A percentile compares a stretch with the other conserved stretches of the same genome.
These are phyloP conservation scores for Dicyrtoma fusca DNA, from an alignment of 2,888 invertebrate genomes.

Conservation along the genomic window DNA sequence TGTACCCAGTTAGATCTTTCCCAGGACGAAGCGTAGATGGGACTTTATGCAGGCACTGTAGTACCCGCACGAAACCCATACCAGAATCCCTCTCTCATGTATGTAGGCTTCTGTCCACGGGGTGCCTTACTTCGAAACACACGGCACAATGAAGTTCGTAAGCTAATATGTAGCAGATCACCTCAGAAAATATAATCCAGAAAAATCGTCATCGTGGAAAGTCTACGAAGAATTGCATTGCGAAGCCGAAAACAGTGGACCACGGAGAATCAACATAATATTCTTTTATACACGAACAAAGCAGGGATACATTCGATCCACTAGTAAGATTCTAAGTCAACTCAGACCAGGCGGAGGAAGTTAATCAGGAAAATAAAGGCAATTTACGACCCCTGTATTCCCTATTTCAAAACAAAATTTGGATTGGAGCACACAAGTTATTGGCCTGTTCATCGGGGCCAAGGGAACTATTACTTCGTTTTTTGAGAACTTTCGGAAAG, in stretches of 20 bases:
- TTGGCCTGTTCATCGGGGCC: no score
- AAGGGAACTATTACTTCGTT: no score
- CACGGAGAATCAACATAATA: constrained; percentile 36
- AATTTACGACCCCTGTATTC: constrained; percentile 21
- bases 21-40: constrained; percentile 18
- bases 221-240: constrained; percentile 34
- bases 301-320: constrained; percentile 24
- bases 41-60: neutral
- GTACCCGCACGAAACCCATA: no score
- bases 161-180: constrained; percentile 22
- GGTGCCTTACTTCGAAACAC: no score
- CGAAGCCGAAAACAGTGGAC: constrained; percentile 3
- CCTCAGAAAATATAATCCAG: neutral
- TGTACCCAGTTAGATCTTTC: constrained; percentile 17
- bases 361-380: constrained; percentile 32
- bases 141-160: constrained; percentile 18
- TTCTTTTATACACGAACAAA: neutral
- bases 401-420: constrained; percentile 8
- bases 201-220: no score
- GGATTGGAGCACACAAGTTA: no score
- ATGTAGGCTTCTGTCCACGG: constrained; percentile 28
- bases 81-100: constrained; percentile 35
- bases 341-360: no score
- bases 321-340: constrained; percentile 16
- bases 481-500: no score